These are phyloP conservation scores for Chiridota heheva DNA, from an alignment of 35 echinoderm and acorn worm genomes.

Conservation along the genomic window DNA sequence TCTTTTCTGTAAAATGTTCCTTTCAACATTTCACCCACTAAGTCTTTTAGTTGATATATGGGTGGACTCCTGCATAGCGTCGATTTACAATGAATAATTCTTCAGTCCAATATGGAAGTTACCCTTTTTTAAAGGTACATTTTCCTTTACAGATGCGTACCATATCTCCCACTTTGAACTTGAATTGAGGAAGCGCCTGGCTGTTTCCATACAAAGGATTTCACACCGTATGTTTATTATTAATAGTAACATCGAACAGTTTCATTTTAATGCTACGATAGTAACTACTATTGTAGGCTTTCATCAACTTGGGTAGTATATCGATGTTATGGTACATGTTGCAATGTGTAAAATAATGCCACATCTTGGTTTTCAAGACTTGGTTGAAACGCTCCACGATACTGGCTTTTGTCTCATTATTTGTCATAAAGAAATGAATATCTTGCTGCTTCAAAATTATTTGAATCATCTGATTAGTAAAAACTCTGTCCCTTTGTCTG, in stretches of 20 bases:
- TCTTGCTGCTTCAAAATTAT: background rate
- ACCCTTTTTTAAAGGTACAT: too few relatives aligned
- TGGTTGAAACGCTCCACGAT: constrained; percentile 44
- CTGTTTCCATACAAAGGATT: background rate
- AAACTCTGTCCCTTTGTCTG: background rate
- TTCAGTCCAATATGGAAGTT: too few relatives aligned
- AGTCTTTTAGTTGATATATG: background rate
- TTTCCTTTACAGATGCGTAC: background rate
- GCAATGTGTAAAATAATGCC: constrained; percentile 38
- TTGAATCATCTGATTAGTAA: constrained; percentile 7
- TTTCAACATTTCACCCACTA: background rate
- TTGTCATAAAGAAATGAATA: constrained; percentile 39
- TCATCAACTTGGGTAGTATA: background rate
- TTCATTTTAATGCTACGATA: constrained; percentile 5
- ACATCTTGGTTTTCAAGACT: constrained; percentile 34
- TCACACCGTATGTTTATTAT: constrained; percentile 9
- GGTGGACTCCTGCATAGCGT: background rate
- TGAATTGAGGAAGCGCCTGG: background rate
- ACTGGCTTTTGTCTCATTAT: constrained; percentile 40
- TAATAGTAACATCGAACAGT: constrained; percentile 3
- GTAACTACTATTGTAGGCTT: constrained; percentile 3
- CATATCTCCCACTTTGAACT: too few relatives aligned
- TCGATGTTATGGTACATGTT: constrained; percentile 13
- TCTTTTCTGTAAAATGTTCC: background rate
- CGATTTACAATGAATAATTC: too few relatives aligned